Percentiles rank a stretch among this genome's conserved stretches.
Evolutionary conservation across 2,113 vertebrate species (phyloP).

Genomic region (Sclerurus mexicanus): DNA sequence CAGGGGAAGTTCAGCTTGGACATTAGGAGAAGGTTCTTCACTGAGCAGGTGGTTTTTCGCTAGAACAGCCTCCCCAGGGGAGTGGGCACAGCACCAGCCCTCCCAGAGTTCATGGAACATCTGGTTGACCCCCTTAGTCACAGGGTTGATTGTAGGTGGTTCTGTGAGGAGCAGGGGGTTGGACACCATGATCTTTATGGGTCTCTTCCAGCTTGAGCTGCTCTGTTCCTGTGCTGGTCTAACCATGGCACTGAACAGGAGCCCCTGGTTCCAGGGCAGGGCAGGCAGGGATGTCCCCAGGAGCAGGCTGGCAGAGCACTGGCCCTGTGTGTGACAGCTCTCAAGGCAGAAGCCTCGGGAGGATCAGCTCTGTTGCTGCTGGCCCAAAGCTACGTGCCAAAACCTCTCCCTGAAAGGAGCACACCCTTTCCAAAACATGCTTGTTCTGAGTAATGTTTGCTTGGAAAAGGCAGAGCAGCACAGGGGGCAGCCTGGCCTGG

Average conservation of each 20-base stretch:
- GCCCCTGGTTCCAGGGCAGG: neutral
- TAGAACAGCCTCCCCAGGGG: neutral
- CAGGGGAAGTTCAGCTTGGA: neutral
- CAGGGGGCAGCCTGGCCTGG: neutral
- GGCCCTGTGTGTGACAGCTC: neutral
- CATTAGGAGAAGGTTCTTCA: neutral
- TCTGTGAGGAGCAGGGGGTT: neutral
- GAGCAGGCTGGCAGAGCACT: neutral
- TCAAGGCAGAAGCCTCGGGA: neutral
- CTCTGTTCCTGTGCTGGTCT: neutral
- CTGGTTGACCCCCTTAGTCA: neutral
- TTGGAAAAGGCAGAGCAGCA: slow-evolving; percentile 8
- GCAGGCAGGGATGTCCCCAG: neutral
- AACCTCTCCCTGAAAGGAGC: neutral
- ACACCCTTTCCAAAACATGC: slow-evolving; percentile 8
- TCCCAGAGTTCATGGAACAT: neutral
- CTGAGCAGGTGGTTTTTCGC: neutral
- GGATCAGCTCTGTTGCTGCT: slow-evolving; percentile 29
- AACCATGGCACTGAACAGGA: neutral
- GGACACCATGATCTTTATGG: neutral
- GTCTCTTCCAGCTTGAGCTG: neutral
- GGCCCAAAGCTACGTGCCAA: slow-evolving; percentile 3
- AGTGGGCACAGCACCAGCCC: neutral
- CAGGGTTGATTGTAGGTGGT: neutral
- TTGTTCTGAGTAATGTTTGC: neutral